Base-by-base conservation (phyloP, 2,888 invertebrate species). In the Philereme transversata region DNA sequence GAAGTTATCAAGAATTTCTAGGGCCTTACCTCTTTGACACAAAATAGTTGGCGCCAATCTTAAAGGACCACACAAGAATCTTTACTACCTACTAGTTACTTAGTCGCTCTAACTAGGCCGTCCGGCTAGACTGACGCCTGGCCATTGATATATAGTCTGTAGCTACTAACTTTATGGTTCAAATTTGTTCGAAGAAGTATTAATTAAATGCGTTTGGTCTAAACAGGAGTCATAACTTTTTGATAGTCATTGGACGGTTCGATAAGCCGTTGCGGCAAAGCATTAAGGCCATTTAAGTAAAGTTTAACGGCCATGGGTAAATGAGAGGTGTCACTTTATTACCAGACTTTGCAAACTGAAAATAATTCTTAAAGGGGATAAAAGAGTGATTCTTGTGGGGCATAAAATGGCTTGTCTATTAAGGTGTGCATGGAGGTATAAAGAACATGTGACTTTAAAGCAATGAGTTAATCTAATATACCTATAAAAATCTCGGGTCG, bases 201-300 rank as follows among this genome's bases (percentile, higher is more conserved):
- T 47, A 41, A 58, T 43, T 52, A 52, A 51, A 35, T 22, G 22
- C 22, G 22, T 22, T 33, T 11, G 6, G 33, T 48, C 47, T 36
- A 57, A 41, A 41, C 51, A 47, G 55, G 4, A 57, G 51, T 36
- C 43, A 43, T 58, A 52, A 48, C 47, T 41, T 36, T 57, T 58
- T 58, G 48, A 58, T 51, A 10, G 58, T 43, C 52, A 58, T 52
- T 48, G 52, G 46, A 48, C 38, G 43, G 58, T 22, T 22, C 43
- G 46, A 35, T 57, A 46, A 51, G 51, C 33, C 33, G 6, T 11
- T 22, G n/a, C n/a, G 6, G 7, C 22, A 4, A 7, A 22, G 5
- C 22, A 22, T 45, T 43, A 10, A 45, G 5, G 5, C 22, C 10
- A 10, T 45, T 45, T 45, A 45, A 45, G 6, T 45, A 4, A 4